Conservation (phyloP, 2,113 vertebrate genomes). For the Cololabis saira region DNA sequence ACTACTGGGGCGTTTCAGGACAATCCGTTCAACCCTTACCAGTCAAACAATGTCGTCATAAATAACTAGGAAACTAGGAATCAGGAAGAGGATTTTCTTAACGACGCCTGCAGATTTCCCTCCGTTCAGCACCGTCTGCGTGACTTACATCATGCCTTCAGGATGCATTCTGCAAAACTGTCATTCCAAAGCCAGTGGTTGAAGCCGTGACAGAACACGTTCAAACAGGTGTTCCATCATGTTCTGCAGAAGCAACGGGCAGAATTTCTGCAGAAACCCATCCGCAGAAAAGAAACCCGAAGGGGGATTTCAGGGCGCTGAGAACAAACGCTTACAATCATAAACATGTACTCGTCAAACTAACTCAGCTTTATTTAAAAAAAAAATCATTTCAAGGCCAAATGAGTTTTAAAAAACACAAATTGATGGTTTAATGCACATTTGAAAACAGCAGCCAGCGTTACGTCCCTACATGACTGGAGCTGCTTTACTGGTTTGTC, state of each 20-base stretch:
- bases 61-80: background rate
- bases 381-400: too few species aligned
- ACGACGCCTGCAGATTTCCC: too few species aligned
- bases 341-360: background rate
- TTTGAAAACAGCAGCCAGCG: background rate
- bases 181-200: background rate
- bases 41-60: background rate
- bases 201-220: slow-evolving; percentile 18
- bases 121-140: too few species aligned
- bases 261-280: background rate
- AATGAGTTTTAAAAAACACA: too few species aligned
- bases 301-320: background rate
- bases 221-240: background rate
- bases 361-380: background rate
- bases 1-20: too few species aligned
- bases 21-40: too few species aligned
- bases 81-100: background rate
- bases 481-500: background rate
- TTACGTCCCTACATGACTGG: background rate
- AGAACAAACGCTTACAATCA: background rate
- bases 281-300: background rate
- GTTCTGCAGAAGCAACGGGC: background rate
- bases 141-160: slow-evolving; percentile 1
- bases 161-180: background rate
- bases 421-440: background rate